Conservation (phyloP, 2,888 invertebrate species). For the Nymphalis c-album region DNA sequence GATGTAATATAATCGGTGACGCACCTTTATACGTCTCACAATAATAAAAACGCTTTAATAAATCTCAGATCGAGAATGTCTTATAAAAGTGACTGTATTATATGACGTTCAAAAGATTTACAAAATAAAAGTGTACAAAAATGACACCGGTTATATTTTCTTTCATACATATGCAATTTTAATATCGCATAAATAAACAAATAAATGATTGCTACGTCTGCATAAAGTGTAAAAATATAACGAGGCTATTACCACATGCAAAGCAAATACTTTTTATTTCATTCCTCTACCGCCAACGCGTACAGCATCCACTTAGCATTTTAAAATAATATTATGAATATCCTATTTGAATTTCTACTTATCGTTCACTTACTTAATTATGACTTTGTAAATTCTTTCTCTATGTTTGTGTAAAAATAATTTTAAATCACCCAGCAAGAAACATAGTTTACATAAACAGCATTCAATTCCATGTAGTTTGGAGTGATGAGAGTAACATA, state of each 20-base stretch:
- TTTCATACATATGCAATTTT: conserved; percentile 22
- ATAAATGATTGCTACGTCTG: conserved; percentile 24
- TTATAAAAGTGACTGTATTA: too few relatives aligned
- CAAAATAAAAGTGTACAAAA: conserved; percentile 8
- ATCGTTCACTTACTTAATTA: conserved; percentile 34
- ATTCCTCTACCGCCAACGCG: conserved; percentile 27
- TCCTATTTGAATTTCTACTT: conserved; percentile 35
- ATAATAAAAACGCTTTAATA: too few relatives aligned
- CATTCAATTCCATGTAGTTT: too few relatives aligned
- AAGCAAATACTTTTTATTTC: conserved; percentile 30
- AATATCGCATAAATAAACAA: conserved; percentile 24
- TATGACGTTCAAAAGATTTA: background rate
- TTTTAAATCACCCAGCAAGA: too few relatives aligned
- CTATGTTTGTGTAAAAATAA: conserved; percentile 29
- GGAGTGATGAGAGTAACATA: too few relatives aligned
- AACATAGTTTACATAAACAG: too few relatives aligned
- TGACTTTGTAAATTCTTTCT: conserved; percentile 24
- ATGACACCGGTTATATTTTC: conserved; percentile 10
- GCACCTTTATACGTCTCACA: too few relatives aligned
- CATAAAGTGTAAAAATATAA: conserved; percentile 22
- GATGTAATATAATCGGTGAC: too few relatives aligned
- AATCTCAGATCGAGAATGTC: too few relatives aligned
- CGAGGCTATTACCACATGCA: conserved; percentile 18
- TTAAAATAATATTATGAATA: conserved; percentile 16
- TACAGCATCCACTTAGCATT: conserved; percentile 7